Conservation (phyloP, 2,888 invertebrate genomes). For the Aphodius sticticus region DNA sequence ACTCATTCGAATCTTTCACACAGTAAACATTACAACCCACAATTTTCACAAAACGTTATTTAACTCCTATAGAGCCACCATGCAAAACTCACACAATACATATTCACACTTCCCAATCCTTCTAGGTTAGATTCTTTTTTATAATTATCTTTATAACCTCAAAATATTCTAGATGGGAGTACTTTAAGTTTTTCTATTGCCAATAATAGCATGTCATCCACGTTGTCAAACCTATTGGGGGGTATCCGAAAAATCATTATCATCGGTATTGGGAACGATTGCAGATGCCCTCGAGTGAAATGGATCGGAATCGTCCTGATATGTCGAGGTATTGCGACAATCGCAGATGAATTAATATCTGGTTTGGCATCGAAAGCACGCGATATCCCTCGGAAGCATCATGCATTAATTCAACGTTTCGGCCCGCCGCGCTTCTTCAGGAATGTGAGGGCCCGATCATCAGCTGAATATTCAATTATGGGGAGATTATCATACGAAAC, state of each 20-base stretch:
- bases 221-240: background rate
- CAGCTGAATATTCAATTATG: background rate
- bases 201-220: background rate
- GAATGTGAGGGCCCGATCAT: background rate
- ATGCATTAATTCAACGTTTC: background rate
- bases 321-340: background rate
- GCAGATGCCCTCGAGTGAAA: background rate
- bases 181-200: background rate
- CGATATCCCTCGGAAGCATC: background rate
- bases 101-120: background rate
- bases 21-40: conserved; percentile 9
- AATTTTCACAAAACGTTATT: background rate
- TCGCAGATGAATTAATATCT: background rate
- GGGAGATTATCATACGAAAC: background rate
- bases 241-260: background rate
- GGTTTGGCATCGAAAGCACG: background rate
- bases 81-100: background rate
- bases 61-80: too few species aligned
- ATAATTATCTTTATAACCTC: background rate
- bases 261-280: background rate
- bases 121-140: background rate
- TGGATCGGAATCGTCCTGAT: background rate
- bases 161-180: background rate
- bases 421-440: background rate
- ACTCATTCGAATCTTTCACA: background rate